A percentile compares a stretch with the other conserved stretches of the same genome.
Evolutionary conservation across 1,140 invertebrate genomes (phyloP).

Genomic region (Trachymyrmex septentrionalis): DNA sequence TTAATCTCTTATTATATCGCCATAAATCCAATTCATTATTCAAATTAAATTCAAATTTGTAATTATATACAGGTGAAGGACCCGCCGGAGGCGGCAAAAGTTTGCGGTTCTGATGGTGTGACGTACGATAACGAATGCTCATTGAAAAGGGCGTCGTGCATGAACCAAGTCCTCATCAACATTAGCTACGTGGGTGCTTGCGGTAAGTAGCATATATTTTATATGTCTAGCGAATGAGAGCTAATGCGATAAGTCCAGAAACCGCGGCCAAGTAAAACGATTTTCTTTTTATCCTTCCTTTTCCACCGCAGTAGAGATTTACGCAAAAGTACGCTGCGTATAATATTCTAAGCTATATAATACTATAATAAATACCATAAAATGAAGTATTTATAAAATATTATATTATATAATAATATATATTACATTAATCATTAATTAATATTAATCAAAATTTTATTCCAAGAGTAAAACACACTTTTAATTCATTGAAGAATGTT

Average conservation of each 20-base stretch:
- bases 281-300: not conserved
- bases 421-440: not conserved
- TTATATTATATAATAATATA: not conserved
- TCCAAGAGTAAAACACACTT: not conserved
- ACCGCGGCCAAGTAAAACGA: not conserved
- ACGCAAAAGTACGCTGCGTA: not conserved
- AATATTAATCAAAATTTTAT: not conserved
- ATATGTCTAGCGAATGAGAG: not conserved
- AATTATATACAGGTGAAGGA: conserved; percentile 82
- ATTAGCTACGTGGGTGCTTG: conserved; percentile 94
- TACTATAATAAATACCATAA: not conserved
- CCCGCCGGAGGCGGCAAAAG: conserved; percentile 82
- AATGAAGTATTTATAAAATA: not conserved
- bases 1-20: too few species aligned
- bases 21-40: not conserved
- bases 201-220: conserved; percentile 88
- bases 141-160: conserved; percentile 89
- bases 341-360: not conserved
- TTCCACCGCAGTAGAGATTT: not conserved
- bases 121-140: conserved; percentile 93
- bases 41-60: not conserved
- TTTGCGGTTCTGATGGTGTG: conserved; percentile 92
- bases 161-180: conserved; percentile 88
- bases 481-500: not conserved
- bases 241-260: conserved; percentile 1